These are phyloP conservation scores for Noctua fimbriata DNA, from an alignment of 2,888 invertebrate species.

Conservation along the genomic window DNA sequence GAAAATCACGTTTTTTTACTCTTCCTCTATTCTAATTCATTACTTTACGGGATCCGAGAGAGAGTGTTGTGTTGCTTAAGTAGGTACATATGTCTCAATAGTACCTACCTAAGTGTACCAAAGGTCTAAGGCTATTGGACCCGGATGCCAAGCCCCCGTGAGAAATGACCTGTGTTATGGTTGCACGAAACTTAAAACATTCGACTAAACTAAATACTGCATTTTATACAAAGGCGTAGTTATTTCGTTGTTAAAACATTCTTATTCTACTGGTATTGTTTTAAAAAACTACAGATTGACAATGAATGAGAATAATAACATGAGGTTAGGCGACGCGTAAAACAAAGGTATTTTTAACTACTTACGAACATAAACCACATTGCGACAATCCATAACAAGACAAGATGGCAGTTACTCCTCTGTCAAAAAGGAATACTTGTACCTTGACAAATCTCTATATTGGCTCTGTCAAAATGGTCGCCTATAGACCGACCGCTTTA, in stretches of 20 bases:
- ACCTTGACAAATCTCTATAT: not conserved
- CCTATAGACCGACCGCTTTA: too few species aligned
- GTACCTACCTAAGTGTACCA: constrained; percentile 11
- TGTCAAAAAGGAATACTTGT: not conserved
- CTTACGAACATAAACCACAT: not conserved
- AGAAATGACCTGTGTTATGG: constrained; percentile 45
- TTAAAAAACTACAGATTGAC: constrained; percentile 9
- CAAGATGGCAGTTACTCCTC: not conserved
- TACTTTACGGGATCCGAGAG: not conserved
- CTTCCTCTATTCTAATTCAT: not conserved
- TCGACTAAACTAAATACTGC: constrained; percentile 6
- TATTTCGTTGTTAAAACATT: constrained; percentile 5
- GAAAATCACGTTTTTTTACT: not conserved
- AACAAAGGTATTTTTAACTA: constrained; percentile 15
- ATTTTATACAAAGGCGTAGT: constrained; percentile 19
- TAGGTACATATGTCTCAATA: constrained; percentile 25
- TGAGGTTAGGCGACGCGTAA: not conserved
- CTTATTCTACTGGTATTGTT: constrained; percentile 7
- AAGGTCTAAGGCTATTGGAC: constrained; percentile 57
- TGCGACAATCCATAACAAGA: not conserved
- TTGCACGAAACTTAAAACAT: constrained; percentile 24
- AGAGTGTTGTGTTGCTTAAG: constrained; percentile 20
- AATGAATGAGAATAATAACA: constrained; percentile 32
- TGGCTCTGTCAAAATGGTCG: too few species aligned
- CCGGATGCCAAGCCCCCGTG: constrained; percentile 59